These are phyloP conservation scores for Nomada hirtipes DNA, from an alignment of 2,888 invertebrate genomes.

Conservation along the genomic window DNA sequence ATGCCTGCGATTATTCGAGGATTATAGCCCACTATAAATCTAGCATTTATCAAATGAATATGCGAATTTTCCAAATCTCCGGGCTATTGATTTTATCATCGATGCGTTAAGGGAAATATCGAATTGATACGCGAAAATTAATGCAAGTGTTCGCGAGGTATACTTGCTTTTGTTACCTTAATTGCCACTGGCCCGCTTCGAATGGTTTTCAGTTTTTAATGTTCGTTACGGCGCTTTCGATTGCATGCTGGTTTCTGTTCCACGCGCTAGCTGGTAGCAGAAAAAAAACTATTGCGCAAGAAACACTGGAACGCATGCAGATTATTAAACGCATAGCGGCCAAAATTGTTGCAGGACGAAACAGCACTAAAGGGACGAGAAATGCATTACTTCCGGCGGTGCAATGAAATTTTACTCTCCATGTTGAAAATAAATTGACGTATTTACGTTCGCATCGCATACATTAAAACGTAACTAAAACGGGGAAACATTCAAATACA, in stretches of 20 bases:
- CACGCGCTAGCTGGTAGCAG: no score
- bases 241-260: not conserved
- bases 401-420: constrained; percentile 7
- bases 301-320: not conserved
- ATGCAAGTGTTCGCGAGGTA: not conserved
- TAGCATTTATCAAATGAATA: not conserved
- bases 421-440: constrained; percentile 2
- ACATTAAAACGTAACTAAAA: constrained; percentile 1
- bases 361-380: not conserved
- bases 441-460: not conserved
- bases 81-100: not conserved
- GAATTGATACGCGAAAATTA: not conserved
- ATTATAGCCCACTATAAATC: not conserved
- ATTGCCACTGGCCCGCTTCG: not conserved
- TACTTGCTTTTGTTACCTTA: not conserved
- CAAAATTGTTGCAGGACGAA: constrained; percentile 9
- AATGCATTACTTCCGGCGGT: not conserved
- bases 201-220: constrained; percentile 9
- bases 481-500: constrained; percentile 8
- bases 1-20: not conserved
- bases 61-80: not conserved
- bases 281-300: not conserved
- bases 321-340: not conserved
- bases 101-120: not conserved
- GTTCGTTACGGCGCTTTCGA: not conserved